Base-by-base conservation (phyloP, 2,797 vertebrate species). In the Harpagifer antarcticus region DNA sequence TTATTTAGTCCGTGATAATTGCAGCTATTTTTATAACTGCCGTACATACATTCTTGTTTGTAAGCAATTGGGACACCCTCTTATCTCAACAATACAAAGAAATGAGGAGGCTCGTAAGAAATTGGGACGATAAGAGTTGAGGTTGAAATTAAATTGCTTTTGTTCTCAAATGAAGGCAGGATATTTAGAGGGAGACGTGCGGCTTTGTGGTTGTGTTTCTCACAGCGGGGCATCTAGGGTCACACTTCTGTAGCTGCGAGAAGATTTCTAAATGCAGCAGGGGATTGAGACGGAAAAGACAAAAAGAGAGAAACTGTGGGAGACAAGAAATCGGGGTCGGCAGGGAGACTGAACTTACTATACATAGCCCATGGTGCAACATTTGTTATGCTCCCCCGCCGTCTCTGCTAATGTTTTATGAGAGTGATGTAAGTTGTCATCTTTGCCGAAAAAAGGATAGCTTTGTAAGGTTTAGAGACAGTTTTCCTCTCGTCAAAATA, bases 231-330 rank as follows among this genome's bases (percentile, higher is more conserved):
- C 37, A 43, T 57, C 57, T 55, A 23, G 23, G 20, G 61, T 83
- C 69, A 58, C 82, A 81, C 83, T 81, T 81, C 58, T 69, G 62
- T 76, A 40, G 76, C 79, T 78, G 74, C 3, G 31, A 77, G 82
- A 74, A 70, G 72, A 85, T 83, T 86, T 57, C 9, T n/a, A 78
- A 84, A 79, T 65, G 59, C 49, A 65, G 70, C 58, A 9, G 66
- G 59, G 71, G 66, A 85, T 73, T 73, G 50, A 78, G 49, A 83
- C 8, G 42, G 50, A 64, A 59, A 56, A 64, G 40, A 43, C 37
- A 31, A 23, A 56, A 62, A 27, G 16, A 48, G 4, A 31, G 15
- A 42, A 19, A 40, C n/a, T 5, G 15, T 3, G 16, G 23, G 58
- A 70, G 27, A 37, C 52, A 57, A 65, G 13, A 45, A 68, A 63